These are phyloP conservation scores for Tamandua tetradactyla DNA, from an alignment of 2,797 vertebrate genomes.

Conservation along the genomic window DNA sequence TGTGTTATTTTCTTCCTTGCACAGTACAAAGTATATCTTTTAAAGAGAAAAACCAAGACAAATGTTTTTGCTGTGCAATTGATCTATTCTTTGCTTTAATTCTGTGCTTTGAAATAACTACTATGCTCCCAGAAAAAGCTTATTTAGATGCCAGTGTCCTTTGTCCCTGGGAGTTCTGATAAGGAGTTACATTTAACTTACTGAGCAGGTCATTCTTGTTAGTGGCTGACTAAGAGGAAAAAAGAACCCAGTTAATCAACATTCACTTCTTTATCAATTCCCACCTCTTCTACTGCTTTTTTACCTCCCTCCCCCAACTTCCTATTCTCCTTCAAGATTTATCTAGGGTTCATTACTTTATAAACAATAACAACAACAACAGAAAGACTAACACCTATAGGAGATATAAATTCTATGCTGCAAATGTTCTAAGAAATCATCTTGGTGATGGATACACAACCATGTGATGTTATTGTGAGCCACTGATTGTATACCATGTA, in stretches of 20 bases:
- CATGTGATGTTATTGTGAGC: too few species aligned
- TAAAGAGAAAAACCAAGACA: not conserved
- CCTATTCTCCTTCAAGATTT: not conserved
- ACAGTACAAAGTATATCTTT: not conserved
- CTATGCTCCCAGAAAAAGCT: not conserved
- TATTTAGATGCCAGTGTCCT: conserved; percentile 40
- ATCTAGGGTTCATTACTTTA: not conserved
- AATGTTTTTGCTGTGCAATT: not conserved
- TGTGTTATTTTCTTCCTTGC: not conserved
- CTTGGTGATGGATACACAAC: too few species aligned
- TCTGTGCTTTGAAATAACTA: not conserved
- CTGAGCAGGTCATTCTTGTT: not conserved
- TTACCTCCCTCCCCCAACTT: too few species aligned
- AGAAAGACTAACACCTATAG: not conserved
- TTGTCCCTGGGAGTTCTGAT: conserved; percentile 36
- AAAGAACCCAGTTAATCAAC: not conserved
- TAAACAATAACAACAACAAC: not conserved
- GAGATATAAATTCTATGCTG: not conserved
- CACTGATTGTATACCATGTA: too few species aligned
- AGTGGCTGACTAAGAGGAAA: not conserved
- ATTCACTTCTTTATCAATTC: not conserved
- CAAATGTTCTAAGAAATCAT: too few species aligned
- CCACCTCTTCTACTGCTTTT: not conserved
- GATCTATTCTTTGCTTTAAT: not conserved
- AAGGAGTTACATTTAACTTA: conserved; percentile 28